Percentiles rank a stretch among this genome's conserved stretches.
phyloP scores from a whole-genome alignment of 1,140 invertebrate genomes.

The Neotoxoptera formosana region DNA sequence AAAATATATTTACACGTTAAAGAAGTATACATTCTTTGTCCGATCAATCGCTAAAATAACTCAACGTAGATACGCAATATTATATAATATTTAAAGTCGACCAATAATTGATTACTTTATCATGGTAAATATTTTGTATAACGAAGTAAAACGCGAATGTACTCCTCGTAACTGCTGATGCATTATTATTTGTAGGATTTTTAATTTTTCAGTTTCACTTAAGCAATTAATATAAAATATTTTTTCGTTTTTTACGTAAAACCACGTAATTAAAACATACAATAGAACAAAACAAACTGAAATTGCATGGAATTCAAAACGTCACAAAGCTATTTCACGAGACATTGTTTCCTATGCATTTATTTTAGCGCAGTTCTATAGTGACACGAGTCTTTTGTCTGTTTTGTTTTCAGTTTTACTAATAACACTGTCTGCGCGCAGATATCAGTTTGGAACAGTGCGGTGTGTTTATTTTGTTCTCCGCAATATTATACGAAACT shows the following conservation, averaged over 20 bases:
- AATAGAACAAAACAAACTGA: background rate
- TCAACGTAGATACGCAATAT: no score
- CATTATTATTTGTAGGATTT: background rate
- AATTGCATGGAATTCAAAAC: slow-evolving; percentile 18
- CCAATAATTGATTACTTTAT: background rate
- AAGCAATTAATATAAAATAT: background rate
- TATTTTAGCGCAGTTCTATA: slow-evolving; percentile 12
- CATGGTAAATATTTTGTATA: no score
- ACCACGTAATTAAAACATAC: slow-evolving; percentile 8
- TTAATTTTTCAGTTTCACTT: background rate
- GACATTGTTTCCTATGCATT: slow-evolving; percentile 22
- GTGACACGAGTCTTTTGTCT: slow-evolving; percentile 30
- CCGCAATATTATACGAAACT: background rate
- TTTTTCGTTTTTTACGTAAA: background rate
- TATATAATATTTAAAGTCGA: background rate
- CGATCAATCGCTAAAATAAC: background rate
- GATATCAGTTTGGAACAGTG: background rate
- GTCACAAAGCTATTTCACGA: slow-evolving; percentile 20
- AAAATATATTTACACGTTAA: background rate
- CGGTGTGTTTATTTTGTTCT: background rate
- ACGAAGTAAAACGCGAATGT: background rate
- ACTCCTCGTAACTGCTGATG: background rate
- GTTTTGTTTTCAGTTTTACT: slow-evolving; percentile 40
- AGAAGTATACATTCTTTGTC: background rate
- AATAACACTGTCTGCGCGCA: slow-evolving; percentile 2